Evolutionary conservation across 1,140 invertebrate genomes (phyloP), one percentile per base, ranked within the genome.

Genomic region (Pygmarrhopalites habei): DNA sequence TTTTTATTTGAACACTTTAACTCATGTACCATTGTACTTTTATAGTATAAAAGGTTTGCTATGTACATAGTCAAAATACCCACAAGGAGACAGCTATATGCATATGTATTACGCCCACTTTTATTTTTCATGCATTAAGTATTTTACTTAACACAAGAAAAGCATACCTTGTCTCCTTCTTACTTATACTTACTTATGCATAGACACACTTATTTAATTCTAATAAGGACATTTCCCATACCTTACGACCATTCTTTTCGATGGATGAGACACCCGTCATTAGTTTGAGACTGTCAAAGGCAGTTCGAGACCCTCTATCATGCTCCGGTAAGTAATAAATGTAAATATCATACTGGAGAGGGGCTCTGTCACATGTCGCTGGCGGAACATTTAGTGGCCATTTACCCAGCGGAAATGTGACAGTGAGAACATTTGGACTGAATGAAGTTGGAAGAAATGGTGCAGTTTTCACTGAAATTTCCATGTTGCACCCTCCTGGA

Each of bases 401-500:
- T 55, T 80, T 79, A 1, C 83, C 79, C 25, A 82, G 78, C 58
- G 85, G 82, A 19, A 77, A 79, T 61, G 84, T 80, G 1, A 88
- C 78, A 39, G 71, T 75, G 3, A 86, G 77, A 35, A 81, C 78
- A n/a, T 79, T 74, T 49, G 79, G 70, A 32, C 72, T 78, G 35
- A 79, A 76, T 1, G 61, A 66, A 1, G 84, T 68, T 32, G 75
- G 75, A 67, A 87, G 77, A 71, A 81, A 89, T 10, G 88, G 86
- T 21, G 85, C 81, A 62, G 79, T 80, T 70, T 81, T 75, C n/a
- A 83, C 74, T 44, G 80, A 73, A 67, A 83, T 83, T 70, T 86
- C 83, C 79, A 87, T 80, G 67, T 86, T 88, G 72, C 87, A 89
- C 30, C 85, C 87, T 62, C 88, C 88, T 44, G 87, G 87, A 69